Evolutionary conservation across 2,888 invertebrate species (phyloP), one percentile per base, ranked within the genome.

Genomic region (Scaeva pyrastri): DNA sequence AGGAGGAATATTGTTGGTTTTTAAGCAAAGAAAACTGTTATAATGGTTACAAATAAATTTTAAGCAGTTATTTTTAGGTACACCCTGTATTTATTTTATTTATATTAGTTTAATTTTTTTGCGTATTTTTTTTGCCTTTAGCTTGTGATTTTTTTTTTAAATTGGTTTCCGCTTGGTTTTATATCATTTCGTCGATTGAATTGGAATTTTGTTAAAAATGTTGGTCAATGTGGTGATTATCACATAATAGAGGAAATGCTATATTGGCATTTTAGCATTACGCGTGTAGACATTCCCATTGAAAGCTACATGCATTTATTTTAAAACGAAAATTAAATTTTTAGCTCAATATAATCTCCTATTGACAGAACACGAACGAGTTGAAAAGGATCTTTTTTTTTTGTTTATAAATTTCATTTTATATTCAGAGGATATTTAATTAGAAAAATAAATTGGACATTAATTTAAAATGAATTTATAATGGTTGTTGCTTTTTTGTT

Each of bases 401-500:
- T 31, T 31, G 2, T 31, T 5, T 8, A 31, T 31, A 7, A 7
- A 75, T 79, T 50, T 50, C 14, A 52, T 52, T 52, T 23, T 52
- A 26, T 52, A n/a, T 52, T 75, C 80, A 75, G 39, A n/a, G 43
- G 71, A 75, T 58, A 80, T 84, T 84, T 80, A 84, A 80, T 84
- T 84, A 84, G 84, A 84, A 84, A 84, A 84, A 80, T 84, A 80
- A 84, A 84, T 84, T 80, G 84, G 55, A 84, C 66, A 80, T 84
- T 84, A 79, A 84, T 84, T 84, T 80, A 66, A 80, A 84, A 80
- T 80, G 75, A 74, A 84, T 80, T 80, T 75, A 84, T 84, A 84
- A 75, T 84, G 66, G 70, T 21, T n/a, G n/a, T 23, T 52, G 50
- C n/a, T n/a, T 66, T 70, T 71, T 64, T 64, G 16, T 16, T 16